A percentile compares a stretch with the other conserved stretches of the same genome.
These are phyloP conservation scores for Cirrhinus mrigala DNA, from an alignment of 2,797 vertebrate species.

Conservation along the genomic window DNA sequence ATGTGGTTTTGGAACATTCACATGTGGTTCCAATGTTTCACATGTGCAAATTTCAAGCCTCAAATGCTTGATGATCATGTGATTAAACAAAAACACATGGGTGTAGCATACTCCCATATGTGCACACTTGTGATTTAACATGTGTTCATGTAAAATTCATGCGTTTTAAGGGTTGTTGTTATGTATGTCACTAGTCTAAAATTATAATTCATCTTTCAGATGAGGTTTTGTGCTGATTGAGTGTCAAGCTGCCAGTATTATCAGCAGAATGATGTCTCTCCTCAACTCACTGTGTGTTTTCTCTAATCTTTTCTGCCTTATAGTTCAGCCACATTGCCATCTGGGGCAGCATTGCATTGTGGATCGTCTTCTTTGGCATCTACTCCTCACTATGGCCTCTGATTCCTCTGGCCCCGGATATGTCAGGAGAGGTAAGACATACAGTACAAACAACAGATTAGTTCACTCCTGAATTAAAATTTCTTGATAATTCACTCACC, in stretches of 20 bases:
- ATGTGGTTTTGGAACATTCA: slow-evolving; percentile 10
- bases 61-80: slow-evolving; percentile 17
- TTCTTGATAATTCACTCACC: too few species aligned
- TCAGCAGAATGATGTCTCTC: not conserved
- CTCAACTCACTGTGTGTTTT: not conserved
- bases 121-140: slow-evolving; percentile 12
- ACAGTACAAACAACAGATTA: not conserved
- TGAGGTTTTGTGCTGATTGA: slow-evolving; percentile 11
- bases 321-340: slow-evolving; percentile 99
- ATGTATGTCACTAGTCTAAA: not conserved
- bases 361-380: slow-evolving; percentile 96
- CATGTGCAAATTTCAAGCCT: slow-evolving; percentile 33
- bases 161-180: not conserved
- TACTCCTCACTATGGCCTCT: slow-evolving; percentile 97
- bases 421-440: slow-evolving; percentile 96
- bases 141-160: slow-evolving; percentile 13
- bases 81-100: slow-evolving; percentile 40
- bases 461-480: too few species aligned
- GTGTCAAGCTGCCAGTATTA: not conserved
- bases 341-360: slow-evolving; percentile 97
- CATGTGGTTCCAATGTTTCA: slow-evolving; percentile 20
- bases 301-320: slow-evolving; percentile 24
- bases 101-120: slow-evolving; percentile 25
- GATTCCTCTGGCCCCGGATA: slow-evolving; percentile 95
- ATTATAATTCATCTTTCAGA: not conserved